These are phyloP conservation scores for Triplophysa siluroides DNA, from an alignment of 2,113 vertebrate genomes.

Conservation along the genomic window DNA sequence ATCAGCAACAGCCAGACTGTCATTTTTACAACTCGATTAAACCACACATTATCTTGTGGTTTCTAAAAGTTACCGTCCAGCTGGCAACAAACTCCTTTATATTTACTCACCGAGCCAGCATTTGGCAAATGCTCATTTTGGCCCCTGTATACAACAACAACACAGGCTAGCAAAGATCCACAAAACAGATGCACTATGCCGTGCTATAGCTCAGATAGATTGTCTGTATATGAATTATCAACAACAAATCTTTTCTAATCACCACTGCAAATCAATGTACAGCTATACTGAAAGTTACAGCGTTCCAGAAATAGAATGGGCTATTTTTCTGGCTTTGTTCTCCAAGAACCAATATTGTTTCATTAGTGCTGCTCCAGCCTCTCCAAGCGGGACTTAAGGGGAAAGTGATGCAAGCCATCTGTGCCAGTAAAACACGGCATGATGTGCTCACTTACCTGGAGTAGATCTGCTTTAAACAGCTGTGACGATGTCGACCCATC, in stretches of 20 bases:
- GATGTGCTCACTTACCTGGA: slow-evolving; percentile 33
- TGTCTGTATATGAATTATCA: neutral
- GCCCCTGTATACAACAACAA: too few relatives aligned
- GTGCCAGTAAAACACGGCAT: slow-evolving; percentile 37
- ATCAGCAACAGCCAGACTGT: neutral
- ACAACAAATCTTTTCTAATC: neutral
- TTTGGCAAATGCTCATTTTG: too few relatives aligned
- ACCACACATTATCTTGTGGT: neutral
- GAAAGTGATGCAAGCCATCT: slow-evolving; percentile 20
- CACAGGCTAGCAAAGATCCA: neutral
- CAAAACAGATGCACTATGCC: neutral
- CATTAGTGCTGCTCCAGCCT: neutral
- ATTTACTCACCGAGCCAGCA: too few relatives aligned
- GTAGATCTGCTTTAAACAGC: slow-evolving; percentile 36
- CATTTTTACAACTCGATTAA: neutral
- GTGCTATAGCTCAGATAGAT: neutral
- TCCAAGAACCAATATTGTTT: slow-evolving; percentile 13
- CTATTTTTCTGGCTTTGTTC: neutral
- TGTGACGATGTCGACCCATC: slow-evolving; percentile 27
- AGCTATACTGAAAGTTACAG: neutral
- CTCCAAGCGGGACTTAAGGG: slow-evolving; percentile 7
- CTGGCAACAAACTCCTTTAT: neutral
- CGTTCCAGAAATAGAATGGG: neutral
- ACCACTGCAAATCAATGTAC: slow-evolving; percentile 20
- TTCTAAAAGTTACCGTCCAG: slow-evolving; percentile 1